Conservation (phyloP, 2,113 vertebrate genomes). For the Pithys albifrons region DNA sequence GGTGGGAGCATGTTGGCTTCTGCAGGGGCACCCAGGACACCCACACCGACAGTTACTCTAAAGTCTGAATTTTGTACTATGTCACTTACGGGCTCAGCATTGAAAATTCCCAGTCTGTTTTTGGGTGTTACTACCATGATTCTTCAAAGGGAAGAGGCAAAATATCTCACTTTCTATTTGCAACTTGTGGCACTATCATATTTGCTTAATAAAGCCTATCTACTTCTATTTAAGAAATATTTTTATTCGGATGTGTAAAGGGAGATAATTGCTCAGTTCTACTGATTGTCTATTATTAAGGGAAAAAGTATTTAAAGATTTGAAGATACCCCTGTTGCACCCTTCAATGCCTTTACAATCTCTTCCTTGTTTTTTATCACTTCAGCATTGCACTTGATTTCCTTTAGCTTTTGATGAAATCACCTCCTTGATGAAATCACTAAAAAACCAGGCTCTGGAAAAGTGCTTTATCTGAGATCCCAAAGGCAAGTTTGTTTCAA, state of each 20-base stretch:
- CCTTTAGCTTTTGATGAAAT: slow-evolving; percentile 52
- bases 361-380: slow-evolving; percentile 53
- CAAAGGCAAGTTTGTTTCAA: slow-evolving; percentile 49
- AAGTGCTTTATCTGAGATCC: slow-evolving; percentile 49
- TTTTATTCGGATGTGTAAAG: slow-evolving; percentile 14
- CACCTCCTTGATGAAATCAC: slow-evolving; percentile 42
- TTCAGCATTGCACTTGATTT: slow-evolving; percentile 24
- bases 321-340: slow-evolving; percentile 39
- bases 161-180: neutral
- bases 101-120: neutral
- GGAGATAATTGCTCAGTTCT: slow-evolving; percentile 35
- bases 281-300: slow-evolving; percentile 21
- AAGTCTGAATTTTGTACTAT: neutral
- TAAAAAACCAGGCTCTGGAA: neutral
- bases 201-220: slow-evolving; percentile 19
- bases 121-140: neutral
- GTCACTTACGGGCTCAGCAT: fast-evolving
- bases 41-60: neutral
- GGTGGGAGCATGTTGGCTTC: neutral
- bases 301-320: slow-evolving; percentile 31
- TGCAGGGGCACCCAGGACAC: neutral
- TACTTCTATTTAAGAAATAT: slow-evolving; percentile 12
- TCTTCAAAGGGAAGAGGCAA: neutral
- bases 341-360: slow-evolving; percentile 25
- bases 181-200: neutral